Evolutionary conservation across 2,888 invertebrate genomes (phyloP).

Genomic region (Napeogenes inachia): DNA sequence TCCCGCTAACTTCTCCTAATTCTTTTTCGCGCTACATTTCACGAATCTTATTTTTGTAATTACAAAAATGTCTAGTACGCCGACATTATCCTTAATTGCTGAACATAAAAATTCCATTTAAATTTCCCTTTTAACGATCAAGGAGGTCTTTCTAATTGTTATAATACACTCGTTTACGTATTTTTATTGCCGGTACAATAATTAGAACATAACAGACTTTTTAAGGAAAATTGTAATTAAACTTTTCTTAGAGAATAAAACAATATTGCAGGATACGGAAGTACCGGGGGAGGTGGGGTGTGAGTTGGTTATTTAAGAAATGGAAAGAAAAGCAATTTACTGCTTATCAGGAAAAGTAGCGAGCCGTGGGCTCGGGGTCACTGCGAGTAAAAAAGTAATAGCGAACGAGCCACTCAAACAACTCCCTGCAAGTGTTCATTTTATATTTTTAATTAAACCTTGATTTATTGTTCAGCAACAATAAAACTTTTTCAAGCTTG

Average conservation of each 20-base stretch:
- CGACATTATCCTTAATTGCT: conserved; percentile 78
- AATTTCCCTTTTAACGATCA: conserved; percentile 78
- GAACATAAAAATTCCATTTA: conserved; percentile 79
- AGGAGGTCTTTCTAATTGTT: conserved; percentile 76
- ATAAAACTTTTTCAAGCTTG: not conserved
- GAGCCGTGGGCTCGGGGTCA: conserved; percentile 50
- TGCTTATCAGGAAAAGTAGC: conserved; percentile 66
- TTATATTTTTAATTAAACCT: conserved; percentile 18
- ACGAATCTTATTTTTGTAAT: conserved; percentile 78
- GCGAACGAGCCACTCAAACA: conserved; percentile 43
- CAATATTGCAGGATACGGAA: conserved; percentile 60
- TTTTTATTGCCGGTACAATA: conserved; percentile 76
- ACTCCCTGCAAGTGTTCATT: conserved; percentile 31
- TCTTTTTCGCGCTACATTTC: conserved; percentile 78
- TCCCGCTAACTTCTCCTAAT: conserved; percentile 69
- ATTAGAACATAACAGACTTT: conserved; percentile 75
- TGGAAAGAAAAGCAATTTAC: conserved; percentile 74
- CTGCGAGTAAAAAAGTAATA: conserved; percentile 53
- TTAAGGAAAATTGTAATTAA: conserved; percentile 69
- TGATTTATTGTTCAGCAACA: conserved; percentile 4
- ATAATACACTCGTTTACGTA: conserved; percentile 78
- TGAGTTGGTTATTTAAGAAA: conserved; percentile 65
- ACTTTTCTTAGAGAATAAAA: conserved; percentile 64
- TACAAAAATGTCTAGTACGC: conserved; percentile 77
- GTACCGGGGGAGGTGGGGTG: conserved; percentile 36